Evolutionary conservation across 2,888 invertebrate species (phyloP).

Genomic region (Leptinotarsa tumamoca): DNA sequence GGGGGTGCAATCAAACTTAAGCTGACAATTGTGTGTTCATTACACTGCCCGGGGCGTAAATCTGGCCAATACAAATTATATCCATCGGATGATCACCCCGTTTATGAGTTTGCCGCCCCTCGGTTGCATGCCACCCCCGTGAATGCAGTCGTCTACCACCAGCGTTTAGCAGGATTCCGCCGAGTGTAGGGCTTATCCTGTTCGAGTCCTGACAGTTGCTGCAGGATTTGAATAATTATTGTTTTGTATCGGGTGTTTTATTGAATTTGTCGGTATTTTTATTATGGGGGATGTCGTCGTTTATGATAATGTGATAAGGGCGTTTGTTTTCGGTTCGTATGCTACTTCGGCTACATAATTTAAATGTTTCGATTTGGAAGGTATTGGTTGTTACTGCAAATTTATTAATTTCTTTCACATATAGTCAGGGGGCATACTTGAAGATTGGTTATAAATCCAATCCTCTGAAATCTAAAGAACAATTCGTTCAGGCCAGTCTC

Average conservation of each 20-base stretch:
- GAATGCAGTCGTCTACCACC: constrained; percentile 48
- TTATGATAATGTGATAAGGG: constrained; percentile 12
- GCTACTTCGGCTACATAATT: not conserved
- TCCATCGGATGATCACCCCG: constrained; percentile 61
- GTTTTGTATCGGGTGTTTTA: constrained; percentile 56
- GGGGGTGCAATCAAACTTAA: constrained; percentile 67
- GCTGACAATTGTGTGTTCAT: constrained; percentile 69
- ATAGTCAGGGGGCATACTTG: no score
- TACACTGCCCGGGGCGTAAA: constrained; percentile 66
- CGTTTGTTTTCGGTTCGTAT: constrained; percentile 9
- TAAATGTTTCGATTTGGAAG: no score
- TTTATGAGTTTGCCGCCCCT: constrained; percentile 44
- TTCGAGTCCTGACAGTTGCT: constrained; percentile 60
- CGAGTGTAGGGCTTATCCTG: constrained; percentile 51
- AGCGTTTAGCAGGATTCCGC: constrained; percentile 54
- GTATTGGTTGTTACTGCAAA: no score
- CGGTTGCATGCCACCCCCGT: constrained; percentile 40
- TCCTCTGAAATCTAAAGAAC: no score
- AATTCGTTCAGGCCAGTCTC: no score
- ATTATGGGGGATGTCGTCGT: constrained; percentile 15
- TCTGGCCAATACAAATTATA: constrained; percentile 69
- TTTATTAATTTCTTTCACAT: no score
- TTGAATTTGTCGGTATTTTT: constrained; percentile 52
- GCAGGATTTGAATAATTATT: constrained; percentile 61
- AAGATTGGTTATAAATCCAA: no score